Conservation (phyloP, 1,140 invertebrate species). For the Stenopsyche tienmushanensis region DNA sequence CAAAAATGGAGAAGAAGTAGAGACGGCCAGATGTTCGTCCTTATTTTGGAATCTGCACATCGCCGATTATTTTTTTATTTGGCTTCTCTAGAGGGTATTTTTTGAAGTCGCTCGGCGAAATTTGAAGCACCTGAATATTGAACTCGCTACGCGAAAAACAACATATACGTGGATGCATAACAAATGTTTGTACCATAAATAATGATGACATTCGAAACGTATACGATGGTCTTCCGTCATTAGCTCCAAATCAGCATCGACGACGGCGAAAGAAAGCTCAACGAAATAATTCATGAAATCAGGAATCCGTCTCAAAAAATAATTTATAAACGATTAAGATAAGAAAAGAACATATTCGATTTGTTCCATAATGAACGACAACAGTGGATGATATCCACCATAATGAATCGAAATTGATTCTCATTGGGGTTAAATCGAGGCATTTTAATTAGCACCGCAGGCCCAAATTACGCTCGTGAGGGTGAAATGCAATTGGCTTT, state of each 20-base stretch:
- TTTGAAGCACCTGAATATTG: neutral
- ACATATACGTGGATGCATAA: no score
- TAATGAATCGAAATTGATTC: neutral
- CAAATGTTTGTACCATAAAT: no score
- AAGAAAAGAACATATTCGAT: no score
- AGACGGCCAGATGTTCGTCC: neutral
- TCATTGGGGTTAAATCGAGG: neutral
- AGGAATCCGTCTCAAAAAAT: no score
- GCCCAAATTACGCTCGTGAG: neutral
- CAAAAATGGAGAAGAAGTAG: neutral
- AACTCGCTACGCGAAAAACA: neutral
- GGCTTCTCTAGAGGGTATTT: neutral
- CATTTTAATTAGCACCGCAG: neutral
- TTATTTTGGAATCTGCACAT: conserved; percentile 8
- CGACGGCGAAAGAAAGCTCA: no score
- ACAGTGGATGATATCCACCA: neutral
- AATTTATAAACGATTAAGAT: no score
- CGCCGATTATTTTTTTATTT: neutral
- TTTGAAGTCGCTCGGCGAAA: neutral
- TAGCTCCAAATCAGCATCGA: no score
- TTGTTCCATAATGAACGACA: no score
- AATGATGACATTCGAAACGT: no score
- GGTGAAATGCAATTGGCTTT: neutral
- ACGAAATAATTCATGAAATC: no score
- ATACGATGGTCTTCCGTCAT: no score